Evolutionary conservation across 2,888 invertebrate genomes (phyloP).

Genomic region (Drosophila tripunctata): DNA sequence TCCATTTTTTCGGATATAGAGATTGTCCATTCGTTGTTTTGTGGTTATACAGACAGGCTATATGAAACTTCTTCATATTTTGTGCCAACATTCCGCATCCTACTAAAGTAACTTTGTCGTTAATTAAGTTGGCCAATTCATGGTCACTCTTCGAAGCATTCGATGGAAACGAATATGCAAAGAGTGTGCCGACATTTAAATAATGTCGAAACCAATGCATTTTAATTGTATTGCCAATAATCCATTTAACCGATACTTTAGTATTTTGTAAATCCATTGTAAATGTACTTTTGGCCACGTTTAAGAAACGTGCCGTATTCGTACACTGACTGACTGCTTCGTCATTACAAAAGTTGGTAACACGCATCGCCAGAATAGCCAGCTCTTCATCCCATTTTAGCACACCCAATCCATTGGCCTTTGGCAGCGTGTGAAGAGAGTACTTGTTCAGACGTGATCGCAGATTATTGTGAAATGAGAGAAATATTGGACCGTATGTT

Average conservation of each 20-base stretch:
- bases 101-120: neutral
- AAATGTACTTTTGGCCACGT: conserved; percentile 19
- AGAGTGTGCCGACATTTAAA: neutral
- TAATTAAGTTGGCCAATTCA: neutral
- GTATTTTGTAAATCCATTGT: neutral
- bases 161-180: neutral
- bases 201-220: neutral
- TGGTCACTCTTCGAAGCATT: neutral
- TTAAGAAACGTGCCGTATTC: conserved; percentile 26
- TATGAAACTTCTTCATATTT: no score
- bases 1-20: neutral
- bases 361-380: conserved; percentile 45
- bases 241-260: neutral
- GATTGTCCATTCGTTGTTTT: neutral
- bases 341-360: conserved; percentile 36
- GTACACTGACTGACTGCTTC: neutral
- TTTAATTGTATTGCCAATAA: neutral
- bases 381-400: conserved; percentile 40
- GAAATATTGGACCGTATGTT: neutral
- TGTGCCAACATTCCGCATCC: conserved; percentile 1
- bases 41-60: neutral
- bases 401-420: neutral
- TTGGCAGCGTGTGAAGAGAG: neutral
- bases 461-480: conserved; percentile 17
- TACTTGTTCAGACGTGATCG: neutral